Evolutionary conservation across 2,888 invertebrate species (phyloP), one percentile per base, ranked within the genome.

Genomic region (Caenorhabditis virilis): DNA sequence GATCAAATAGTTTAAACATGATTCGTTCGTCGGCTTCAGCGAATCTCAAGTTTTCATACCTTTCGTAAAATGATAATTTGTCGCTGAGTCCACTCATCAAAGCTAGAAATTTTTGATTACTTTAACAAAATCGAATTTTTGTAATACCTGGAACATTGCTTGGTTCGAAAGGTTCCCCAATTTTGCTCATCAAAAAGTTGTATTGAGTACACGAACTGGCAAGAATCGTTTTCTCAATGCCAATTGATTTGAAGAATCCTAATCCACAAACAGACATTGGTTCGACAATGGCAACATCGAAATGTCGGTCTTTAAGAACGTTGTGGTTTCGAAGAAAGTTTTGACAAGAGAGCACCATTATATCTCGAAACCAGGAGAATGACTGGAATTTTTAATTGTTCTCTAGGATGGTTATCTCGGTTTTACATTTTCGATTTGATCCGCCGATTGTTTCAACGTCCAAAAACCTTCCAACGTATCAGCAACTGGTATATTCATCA

Each of bases 231-330:
- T 23, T 48, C 38, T 48, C 36, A 15, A 48, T 36, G 2, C 48
- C 48, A 11, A 48, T 4, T 16, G 15, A 16, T 20, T 26, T 39
- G 49, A 49, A 49, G 22, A 36, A 18, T 27, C 26, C 49, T 11
- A 49, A 18, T 2, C 49, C 49, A 38, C 49, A 49, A 18, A 39
- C 26, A 3, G 39, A n/a, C 18, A 49, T 2, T 13, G 49, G 36
- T 38, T 49, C 49, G 11, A 23, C 1, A 18, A 49, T 38, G 1
- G 39, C 49, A 23, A 49, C 39, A 27, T 49, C 49, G 16, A 49
- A 49, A 1, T 39, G 15, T n/a, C 36, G n/a, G n/a, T n/a, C n/a
- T n/a, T n/a, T n/a, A n/a, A n/a, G n/a, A n/a, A n/a, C n/a, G n/a
- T n/a, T n/a, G n/a, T n/a, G n/a, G n/a, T n/a, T n/a, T n/a, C n/a